Conservation (phyloP, 2,888 invertebrate species). For the Catocala fraxini region DNA sequence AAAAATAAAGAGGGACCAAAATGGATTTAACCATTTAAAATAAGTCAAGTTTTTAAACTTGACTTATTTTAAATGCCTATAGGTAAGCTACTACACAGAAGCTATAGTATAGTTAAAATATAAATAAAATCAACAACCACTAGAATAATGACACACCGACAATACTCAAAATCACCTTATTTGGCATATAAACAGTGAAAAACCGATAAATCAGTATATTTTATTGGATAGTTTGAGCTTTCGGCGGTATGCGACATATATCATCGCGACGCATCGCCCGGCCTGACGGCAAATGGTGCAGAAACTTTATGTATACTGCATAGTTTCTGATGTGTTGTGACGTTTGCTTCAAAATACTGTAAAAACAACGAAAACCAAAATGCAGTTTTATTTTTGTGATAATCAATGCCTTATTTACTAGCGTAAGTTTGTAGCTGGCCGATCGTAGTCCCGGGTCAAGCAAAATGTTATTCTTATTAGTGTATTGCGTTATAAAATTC, state of each 20-base stretch:
- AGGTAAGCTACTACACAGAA: too few relatives aligned
- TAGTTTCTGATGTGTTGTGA: constrained; percentile 44
- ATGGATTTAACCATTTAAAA: too few relatives aligned
- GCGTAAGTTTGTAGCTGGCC: too few relatives aligned
- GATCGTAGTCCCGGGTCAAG: too few relatives aligned
- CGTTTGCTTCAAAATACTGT: constrained; percentile 16
- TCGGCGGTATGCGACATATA: constrained; percentile 57
- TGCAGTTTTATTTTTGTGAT: too few relatives aligned
- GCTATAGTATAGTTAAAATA: too few relatives aligned
- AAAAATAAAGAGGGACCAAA: too few relatives aligned
- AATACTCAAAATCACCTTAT: constrained; percentile 17
- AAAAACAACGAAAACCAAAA: not conserved
- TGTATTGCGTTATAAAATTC: too few relatives aligned
- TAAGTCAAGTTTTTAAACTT: too few relatives aligned
- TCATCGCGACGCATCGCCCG: constrained; percentile 59
- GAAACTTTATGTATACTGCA: constrained; percentile 48
- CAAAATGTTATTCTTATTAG: too few relatives aligned
- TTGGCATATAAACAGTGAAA: constrained; percentile 31
- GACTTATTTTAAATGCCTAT: too few relatives aligned
- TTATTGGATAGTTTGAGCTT: constrained; percentile 57
- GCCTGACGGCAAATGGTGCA: constrained; percentile 62
- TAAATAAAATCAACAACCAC: not conserved
- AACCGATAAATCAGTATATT: constrained; percentile 53
- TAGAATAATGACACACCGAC: not conserved
- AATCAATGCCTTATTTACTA: too few relatives aligned